Evolutionary conservation across 2,888 invertebrate genomes (phyloP).

Genomic region (Antitype chi): DNA sequence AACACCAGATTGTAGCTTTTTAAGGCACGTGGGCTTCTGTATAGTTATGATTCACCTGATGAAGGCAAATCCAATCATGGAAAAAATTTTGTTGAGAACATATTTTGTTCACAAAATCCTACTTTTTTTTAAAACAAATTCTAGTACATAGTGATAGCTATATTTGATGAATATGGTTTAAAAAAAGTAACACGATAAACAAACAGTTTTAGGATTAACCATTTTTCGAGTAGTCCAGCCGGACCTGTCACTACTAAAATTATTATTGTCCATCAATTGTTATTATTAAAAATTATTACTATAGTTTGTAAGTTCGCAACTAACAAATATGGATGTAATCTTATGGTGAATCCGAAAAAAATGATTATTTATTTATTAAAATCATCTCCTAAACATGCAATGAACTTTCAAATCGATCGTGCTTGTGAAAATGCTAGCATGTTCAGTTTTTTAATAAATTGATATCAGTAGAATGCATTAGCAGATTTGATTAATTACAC

Average conservation of each 20-base stretch:
- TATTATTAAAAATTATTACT: no score
- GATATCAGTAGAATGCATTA: conserved; percentile 44
- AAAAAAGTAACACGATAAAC: not conserved
- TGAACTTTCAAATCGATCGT: conserved; percentile 35
- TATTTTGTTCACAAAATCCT: not conserved
- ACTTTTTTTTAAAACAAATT: not conserved
- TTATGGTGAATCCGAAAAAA: no score
- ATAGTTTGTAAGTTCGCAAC: no score
- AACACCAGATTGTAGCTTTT: conserved; percentile 13
- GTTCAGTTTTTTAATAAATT: conserved; percentile 39
- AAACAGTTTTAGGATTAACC: not conserved
- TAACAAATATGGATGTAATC: no score
- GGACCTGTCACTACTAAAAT: no score
- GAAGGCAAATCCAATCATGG: not conserved
- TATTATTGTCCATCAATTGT: no score
- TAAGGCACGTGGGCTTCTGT: conserved; percentile 8
- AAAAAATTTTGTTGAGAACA: not conserved
- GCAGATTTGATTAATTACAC: conserved; percentile 57
- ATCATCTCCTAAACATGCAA: conserved; percentile 4
- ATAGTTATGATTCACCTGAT: not conserved
- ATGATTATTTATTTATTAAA: not conserved
- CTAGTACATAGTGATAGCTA: not conserved
- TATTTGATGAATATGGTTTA: no score
- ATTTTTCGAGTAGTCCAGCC: no score
- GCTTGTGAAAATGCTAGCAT: conserved; percentile 33